Evolutionary conservation across 2,888 invertebrate species (phyloP), one percentile per base, ranked within the genome.

Genomic region (Amphimallon solstitiale): DNA sequence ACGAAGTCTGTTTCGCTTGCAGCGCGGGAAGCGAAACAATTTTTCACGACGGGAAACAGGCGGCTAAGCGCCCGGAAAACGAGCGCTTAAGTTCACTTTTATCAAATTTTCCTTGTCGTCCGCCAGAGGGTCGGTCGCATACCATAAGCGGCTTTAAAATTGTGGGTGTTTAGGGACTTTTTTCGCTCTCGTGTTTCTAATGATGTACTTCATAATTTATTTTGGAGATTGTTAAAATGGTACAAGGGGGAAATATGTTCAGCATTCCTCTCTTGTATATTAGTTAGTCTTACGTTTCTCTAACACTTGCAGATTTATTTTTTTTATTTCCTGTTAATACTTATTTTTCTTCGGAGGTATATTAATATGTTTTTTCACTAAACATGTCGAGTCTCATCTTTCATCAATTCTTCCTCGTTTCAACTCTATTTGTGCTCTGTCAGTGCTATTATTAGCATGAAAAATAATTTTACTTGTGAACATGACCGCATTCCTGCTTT

Each of bases 51-150:
- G 40, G 14, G 2, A 40, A 40, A 23, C 12, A 12, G 74, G 72
- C 74, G 75, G 72, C 74, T 73, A 78, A 78, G 77, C 78, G 74
- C 78, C n/a, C 73, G 74, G 79, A 79, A 78, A 79, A 78, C 78
- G 78, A 75, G 75, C 78, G 77, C 77, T 77, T 77, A 77, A 77
- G 74, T 75, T 72, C 77, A 76, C 77, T 79, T 78, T 78, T 79
- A 79, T 78, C 78, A 74, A 76, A 77, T 76, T 75, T 74, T 71
- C 72, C 70, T 70, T 63, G 69, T 64, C 66, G 67, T 35, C 17
- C 29, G 45, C 43, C 45, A 10, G 45, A n/a, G 45, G 29, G 60
- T 21, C n/a, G n/a, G 45, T 34, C 40, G 37, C 34, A 15, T 12
- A 12, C 35, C 34, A 21, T 35, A 52, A 52, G 19, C 21, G 23